These are phyloP conservation scores for Oscheius sp. DNA, from an alignment of 2,888 invertebrate genomes.

Conservation along the genomic window DNA sequence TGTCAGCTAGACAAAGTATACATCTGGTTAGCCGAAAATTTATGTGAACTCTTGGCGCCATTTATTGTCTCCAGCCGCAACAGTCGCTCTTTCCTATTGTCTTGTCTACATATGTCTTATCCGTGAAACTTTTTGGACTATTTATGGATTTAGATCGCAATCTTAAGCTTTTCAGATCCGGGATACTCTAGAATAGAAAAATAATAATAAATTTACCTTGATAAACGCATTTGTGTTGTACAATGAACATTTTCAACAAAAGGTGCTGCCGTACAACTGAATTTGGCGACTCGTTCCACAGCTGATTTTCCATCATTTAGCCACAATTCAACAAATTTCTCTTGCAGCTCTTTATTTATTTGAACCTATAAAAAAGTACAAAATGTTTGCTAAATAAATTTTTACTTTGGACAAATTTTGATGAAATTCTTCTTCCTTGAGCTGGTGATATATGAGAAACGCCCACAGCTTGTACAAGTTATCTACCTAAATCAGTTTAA, in stretches of 20 bases:
- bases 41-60: too few relatives aligned
- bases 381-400: background rate
- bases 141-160: too few relatives aligned
- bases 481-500: background rate
- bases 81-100: too few relatives aligned
- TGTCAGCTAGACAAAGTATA: too few relatives aligned
- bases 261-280: background rate
- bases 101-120: too few relatives aligned
- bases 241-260: constrained; percentile 12
- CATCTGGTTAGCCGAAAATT: too few relatives aligned
- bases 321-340: constrained; percentile 10
- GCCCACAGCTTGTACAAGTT: constrained; percentile 14
- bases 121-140: too few relatives aligned
- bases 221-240: background rate
- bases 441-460: constrained; percentile 22
- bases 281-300: background rate
- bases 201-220: background rate
- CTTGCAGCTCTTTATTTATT: background rate
- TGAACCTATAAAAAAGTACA: background rate
- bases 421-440: constrained; percentile 16
- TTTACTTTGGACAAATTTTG: background rate
- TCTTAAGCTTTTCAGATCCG: too few relatives aligned
- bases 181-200: background rate
- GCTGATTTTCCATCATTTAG: background rate
- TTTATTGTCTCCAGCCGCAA: too few relatives aligned